Evolutionary conservation across 2,888 invertebrate genomes (phyloP), one percentile per base, ranked within the genome.

Genomic region (Drosophila infuscata): DNA sequence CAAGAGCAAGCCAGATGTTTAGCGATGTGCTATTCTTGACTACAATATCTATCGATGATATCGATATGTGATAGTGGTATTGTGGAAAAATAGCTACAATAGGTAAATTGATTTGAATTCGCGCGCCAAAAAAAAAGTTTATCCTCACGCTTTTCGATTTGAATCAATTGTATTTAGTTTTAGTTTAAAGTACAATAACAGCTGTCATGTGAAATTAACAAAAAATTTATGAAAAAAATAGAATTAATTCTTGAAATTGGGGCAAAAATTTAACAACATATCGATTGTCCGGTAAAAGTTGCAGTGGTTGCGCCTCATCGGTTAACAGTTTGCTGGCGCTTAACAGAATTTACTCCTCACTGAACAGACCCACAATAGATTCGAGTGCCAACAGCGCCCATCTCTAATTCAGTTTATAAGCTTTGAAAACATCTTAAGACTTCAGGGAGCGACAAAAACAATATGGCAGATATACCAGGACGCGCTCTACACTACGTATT

Each of bases 401-500:
- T 7, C 57, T 54, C 49, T 57, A 36, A 25, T 46, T 46, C 0
- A 20, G 25, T 15, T 33, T 63, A 15, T 43, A 57, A 46, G 33
- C 53, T 65, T 74, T 76, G 12, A 33, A 61, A 62, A 52, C 15
- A 71, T n/a, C 8, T 38, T 25, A 35, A 20, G 30, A 11, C 11
- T 30, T 5, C 5, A 8, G 20, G 1, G 5, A 35, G 25, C 6
- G 29, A 20, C 20, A 20, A 5, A 38, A 46, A 6, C 11, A 68
- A 51, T n/a, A 91, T 90, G 90, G 51, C 84, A 7, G 43, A 81
- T 33, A 93, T 95, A 71, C 93, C 93, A 60, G 97, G 96, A 66
- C 95, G 99, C 89, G 97, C 98, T 20, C 94, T 99, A 72, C 99
- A 99, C 94, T 99, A 96, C 94, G 99, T 99, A 3, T 98, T 99